Evolutionary conservation across 2,113 vertebrate species (phyloP).

Genomic region (Gadus chalcogrammus): DNA sequence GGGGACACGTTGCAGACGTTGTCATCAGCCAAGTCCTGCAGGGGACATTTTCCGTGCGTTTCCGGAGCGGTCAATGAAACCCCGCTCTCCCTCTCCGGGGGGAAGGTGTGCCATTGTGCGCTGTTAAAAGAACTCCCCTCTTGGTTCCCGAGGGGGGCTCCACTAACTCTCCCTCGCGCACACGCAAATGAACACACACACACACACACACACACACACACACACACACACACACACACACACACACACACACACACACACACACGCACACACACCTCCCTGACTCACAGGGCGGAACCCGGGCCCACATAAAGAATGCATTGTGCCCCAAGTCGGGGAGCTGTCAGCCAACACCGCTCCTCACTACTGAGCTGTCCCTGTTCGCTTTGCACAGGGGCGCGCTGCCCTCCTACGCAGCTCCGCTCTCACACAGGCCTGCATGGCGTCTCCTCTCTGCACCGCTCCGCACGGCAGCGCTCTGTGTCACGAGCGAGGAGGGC

Average conservation of each 20-base stretch:
- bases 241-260: conserved; percentile 16
- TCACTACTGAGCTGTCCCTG: conserved; percentile 44
- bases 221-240: conserved; percentile 24
- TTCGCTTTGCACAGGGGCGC: background rate
- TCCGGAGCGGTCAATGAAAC: conserved; percentile 47
- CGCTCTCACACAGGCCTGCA: too few species aligned
- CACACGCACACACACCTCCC: conserved; percentile 39
- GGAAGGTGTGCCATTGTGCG: conserved; percentile 62
- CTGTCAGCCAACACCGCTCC: conserved; percentile 68
- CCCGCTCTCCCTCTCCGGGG: conserved; percentile 30
- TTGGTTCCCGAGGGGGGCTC: conserved; percentile 48
- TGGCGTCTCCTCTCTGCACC: conserved; percentile 20
- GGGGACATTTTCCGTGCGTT: conserved; percentile 49
- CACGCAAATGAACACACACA: background rate
- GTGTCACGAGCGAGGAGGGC: too few species aligned
- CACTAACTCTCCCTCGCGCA: conserved; percentile 18
- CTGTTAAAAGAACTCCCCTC: conserved; percentile 68
- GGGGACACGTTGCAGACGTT: background rate
- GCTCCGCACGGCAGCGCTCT: background rate
- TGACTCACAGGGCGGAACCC: conserved; percentile 68
- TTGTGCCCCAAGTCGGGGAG: conserved; percentile 65
- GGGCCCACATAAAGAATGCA: conserved; percentile 63
- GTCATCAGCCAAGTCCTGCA: background rate
- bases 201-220: conserved; percentile 21
- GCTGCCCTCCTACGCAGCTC: conserved; percentile 31